Evolutionary conservation across 2,888 invertebrate genomes (phyloP).

Genomic region (Chrysina gloriosa): DNA sequence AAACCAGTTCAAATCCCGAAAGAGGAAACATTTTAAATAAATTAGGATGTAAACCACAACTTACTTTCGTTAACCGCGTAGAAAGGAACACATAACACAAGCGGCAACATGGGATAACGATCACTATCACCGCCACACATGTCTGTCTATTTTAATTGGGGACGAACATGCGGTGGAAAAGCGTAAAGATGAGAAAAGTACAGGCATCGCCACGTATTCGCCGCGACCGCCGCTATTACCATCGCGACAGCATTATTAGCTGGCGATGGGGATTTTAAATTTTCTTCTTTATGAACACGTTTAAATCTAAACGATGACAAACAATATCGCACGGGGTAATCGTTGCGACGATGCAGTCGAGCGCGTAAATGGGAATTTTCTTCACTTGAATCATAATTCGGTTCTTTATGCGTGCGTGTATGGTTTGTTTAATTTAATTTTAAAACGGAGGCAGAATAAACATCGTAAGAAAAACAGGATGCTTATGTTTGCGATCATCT

Average conservation of each 20-base stretch:
- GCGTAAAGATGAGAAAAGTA: not conserved
- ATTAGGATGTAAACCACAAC: not conserved
- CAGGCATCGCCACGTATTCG: not conserved
- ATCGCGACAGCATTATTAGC: not conserved
- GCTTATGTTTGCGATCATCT: no score
- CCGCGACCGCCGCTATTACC: not conserved
- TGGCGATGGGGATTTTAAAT: not conserved
- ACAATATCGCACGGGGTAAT: not conserved
- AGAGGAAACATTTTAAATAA: no score
- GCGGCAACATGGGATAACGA: not conserved
- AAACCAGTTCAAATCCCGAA: no score
- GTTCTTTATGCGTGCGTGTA: no score
- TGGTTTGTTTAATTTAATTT: no score
- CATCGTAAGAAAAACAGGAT: no score
- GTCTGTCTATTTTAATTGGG: conserved; percentile 14
- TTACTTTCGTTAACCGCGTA: conserved; percentile 8
- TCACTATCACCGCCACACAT: conserved; percentile 9
- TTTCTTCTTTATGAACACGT: conserved; percentile 24
- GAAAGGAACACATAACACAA: not conserved
- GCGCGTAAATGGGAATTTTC: not conserved
- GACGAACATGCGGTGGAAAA: not conserved
- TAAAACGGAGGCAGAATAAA: no score
- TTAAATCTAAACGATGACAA: not conserved
- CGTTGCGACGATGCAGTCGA: no score
- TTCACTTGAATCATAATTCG: not conserved